phyloP scores from a whole-genome alignment of 2,888 invertebrate genomes.

The Teinopalpus imperialis region DNA sequence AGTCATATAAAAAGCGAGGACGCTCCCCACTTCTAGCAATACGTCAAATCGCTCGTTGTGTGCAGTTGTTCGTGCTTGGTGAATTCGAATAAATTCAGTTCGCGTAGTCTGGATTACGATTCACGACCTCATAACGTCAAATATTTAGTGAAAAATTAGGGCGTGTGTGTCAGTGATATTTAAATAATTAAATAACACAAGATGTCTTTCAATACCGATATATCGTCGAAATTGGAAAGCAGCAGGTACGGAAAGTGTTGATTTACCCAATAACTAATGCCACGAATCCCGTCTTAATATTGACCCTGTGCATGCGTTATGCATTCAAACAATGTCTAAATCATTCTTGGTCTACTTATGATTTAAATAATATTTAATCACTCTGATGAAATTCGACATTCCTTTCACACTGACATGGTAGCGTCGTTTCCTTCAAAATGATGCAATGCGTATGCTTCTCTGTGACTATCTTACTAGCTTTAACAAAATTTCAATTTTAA shows the following conservation, averaged over 20 bases:
- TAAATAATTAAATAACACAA: conserved; percentile 70
- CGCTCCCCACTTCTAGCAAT: conserved; percentile 71
- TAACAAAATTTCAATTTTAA: conserved; percentile 23
- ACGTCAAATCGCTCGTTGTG: conserved; percentile 60
- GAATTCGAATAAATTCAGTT: conserved; percentile 50
- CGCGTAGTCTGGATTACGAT: conserved; percentile 61
- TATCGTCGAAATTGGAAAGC: conserved; percentile 76
- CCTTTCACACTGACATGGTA: conserved; percentile 41
- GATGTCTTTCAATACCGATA: conserved; percentile 79
- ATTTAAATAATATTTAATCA: conserved; percentile 7
- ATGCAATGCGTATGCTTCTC: conserved; percentile 24
- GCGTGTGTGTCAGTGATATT: conserved; percentile 80
- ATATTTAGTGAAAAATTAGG: conserved; percentile 56
- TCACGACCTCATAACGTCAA: conserved; percentile 57
- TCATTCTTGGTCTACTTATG: background rate
- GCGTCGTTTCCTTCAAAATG: conserved; percentile 34
- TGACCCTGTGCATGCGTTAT: conserved; percentile 39
- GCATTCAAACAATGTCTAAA: conserved; percentile 29
- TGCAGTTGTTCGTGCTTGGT: conserved; percentile 52
- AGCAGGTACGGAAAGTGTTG: conserved; percentile 71
- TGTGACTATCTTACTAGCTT: conserved; percentile 19
- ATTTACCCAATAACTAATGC: conserved; percentile 41
- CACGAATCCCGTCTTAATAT: conserved; percentile 38
- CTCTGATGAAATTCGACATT: conserved; percentile 36
- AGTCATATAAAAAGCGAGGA: conserved; percentile 67